Evolutionary conservation across 2,797 vertebrate species (phyloP).

Genomic region (Lepidocolaptes lacrymiger): DNA sequence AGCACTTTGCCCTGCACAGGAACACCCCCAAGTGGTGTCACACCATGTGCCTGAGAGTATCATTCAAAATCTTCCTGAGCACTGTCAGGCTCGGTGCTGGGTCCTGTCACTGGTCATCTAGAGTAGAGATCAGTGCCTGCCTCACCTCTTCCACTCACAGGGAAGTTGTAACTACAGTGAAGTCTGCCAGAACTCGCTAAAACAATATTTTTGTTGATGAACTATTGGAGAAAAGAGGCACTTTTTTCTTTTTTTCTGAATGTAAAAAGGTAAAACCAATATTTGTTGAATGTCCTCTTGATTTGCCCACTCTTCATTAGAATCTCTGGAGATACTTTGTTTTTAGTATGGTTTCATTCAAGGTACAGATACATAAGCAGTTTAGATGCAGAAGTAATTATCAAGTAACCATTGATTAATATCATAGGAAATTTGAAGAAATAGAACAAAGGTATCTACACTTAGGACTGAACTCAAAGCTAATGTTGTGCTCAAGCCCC

Average conservation of each 20-base stretch:
- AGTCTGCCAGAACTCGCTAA: background rate
- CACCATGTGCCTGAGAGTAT: no score
- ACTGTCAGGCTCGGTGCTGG: background rate
- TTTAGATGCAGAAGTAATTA: background rate
- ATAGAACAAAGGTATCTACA: background rate
- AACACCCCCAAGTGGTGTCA: no score
- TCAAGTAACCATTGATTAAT: background rate
- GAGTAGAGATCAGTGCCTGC: background rate
- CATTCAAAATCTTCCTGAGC: background rate
- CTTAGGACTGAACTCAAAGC: background rate
- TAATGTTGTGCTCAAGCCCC: background rate
- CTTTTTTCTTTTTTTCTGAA: background rate
- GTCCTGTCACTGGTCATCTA: background rate
- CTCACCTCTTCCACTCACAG: background rate
- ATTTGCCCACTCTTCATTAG: background rate
- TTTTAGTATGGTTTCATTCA: background rate
- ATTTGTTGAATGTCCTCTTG: background rate
- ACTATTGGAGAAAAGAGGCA: background rate
- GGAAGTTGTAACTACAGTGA: background rate
- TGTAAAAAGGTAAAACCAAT: background rate
- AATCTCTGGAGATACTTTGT: background rate
- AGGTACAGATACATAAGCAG: rapidly evolving
- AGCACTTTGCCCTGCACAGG: background rate
- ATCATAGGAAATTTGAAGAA: background rate
- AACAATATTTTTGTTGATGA: background rate